A percentile compares a stretch with the other conserved stretches of the same genome.
Evolutionary conservation across 2,888 invertebrate species (phyloP).

Genomic region (Platypus cylindrus): DNA sequence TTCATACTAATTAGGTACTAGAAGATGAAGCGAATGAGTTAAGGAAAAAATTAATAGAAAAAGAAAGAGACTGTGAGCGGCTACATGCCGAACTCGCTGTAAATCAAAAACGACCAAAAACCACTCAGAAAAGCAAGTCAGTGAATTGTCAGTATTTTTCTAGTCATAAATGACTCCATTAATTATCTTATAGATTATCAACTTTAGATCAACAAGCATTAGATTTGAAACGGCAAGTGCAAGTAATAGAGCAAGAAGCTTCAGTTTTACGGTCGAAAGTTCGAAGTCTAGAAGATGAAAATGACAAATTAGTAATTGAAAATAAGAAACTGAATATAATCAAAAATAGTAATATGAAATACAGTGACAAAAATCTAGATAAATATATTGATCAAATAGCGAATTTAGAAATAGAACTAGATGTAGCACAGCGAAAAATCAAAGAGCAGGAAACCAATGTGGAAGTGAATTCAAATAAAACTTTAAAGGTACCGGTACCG

Average conservation of each 20-base stretch:
- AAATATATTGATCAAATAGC: constrained; percentile 48
- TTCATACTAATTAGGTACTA: constrained; percentile 47
- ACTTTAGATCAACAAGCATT: constrained; percentile 51
- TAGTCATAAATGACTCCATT: background rate
- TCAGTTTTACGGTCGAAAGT: constrained; percentile 53
- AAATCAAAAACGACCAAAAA: constrained; percentile 46
- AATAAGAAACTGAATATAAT: constrained; percentile 57
- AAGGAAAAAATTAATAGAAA: constrained; percentile 65
- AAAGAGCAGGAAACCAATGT: constrained; percentile 39
- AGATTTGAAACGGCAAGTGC: constrained; percentile 61
- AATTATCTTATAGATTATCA: constrained; percentile 39
- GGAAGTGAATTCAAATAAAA: background rate
- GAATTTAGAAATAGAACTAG: constrained; percentile 49
- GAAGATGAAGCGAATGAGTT: constrained; percentile 64
- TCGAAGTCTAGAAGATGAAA: constrained; percentile 57
- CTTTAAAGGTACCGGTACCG: constrained; percentile 1
- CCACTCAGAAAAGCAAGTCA: constrained; percentile 52
- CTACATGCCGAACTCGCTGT: constrained; percentile 58
- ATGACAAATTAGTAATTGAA: constrained; percentile 60
- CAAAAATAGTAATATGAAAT: constrained; percentile 39
- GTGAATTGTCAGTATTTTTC: background rate
- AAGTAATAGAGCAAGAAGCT: constrained; percentile 67
- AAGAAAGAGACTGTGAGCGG: constrained; percentile 68
- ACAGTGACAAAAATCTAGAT: constrained; percentile 41
- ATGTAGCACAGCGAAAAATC: constrained; percentile 45